A percentile compares a stretch with the other conserved stretches of the same genome.
phyloP scores from a whole-genome alignment of 2,797 vertebrate species.

The Melanotaenia trifasciata region DNA sequence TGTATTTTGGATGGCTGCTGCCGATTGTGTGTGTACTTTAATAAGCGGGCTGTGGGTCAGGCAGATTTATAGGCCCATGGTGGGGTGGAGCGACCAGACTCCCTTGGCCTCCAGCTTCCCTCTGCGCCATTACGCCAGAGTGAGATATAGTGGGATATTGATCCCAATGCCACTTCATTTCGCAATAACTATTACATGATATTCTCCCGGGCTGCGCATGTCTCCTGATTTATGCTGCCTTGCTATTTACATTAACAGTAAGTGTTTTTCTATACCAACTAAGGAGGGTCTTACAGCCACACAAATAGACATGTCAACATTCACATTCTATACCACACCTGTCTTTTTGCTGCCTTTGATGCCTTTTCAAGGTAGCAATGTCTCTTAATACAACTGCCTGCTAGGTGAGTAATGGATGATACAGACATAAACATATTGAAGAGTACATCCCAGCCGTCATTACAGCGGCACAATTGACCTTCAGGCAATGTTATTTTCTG shows the following conservation, averaged over 20 bases:
- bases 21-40: conserved; percentile 93
- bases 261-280: conserved; percentile 86
- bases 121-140: conserved; percentile 94
- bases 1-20: conserved; percentile 77
- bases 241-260: conserved; percentile 88
- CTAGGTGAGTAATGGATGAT: conserved; percentile 59
- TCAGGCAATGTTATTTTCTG: conserved; percentile 63
- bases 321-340: conserved; percentile 68
- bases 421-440: conserved; percentile 63
- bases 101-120: conserved; percentile 95
- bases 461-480: conserved; percentile 67
- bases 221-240: conserved; percentile 85
- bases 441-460: conserved; percentile 64
- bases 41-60: conserved; percentile 86
- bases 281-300: conserved; percentile 71
- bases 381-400: conserved; percentile 60
- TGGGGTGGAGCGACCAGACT: conserved; percentile 93
- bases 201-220: conserved; percentile 81
- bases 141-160: conserved; percentile 98
- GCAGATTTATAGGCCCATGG: conserved; percentile 95
- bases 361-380: conserved; percentile 54
- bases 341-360: conserved; percentile 70
- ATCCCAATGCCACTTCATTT: conserved; percentile 98
- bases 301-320: conserved; percentile 74
- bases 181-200: conserved; percentile 97